A percentile compares a stretch with the other conserved stretches of the same genome.
These are phyloP conservation scores for Oryzias melastigma DNA, from an alignment of 2,113 vertebrate genomes.

Conservation along the genomic window DNA sequence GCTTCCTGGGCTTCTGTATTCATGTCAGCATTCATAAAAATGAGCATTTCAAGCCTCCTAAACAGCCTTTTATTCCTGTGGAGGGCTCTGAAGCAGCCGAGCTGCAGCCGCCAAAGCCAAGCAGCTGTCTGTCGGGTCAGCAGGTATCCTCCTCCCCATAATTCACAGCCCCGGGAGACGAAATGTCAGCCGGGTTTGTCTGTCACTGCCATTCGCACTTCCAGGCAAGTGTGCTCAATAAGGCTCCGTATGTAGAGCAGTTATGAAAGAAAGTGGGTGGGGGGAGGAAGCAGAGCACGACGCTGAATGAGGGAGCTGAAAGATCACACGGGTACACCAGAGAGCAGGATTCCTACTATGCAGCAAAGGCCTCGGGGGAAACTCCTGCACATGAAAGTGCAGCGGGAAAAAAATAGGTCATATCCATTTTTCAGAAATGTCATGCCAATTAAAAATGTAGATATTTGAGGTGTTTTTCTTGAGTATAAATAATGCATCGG, in stretches of 20 bases:
- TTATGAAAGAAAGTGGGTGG: constrained; percentile 59
- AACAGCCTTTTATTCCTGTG: neutral
- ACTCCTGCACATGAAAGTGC: constrained; percentile 61
- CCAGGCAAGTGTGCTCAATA: constrained; percentile 33
- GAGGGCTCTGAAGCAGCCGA: constrained; percentile 4
- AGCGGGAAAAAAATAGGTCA: constrained; percentile 60
- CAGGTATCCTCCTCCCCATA: constrained; percentile 39
- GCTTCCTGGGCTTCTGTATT: neutral
- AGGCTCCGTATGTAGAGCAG: constrained; percentile 65
- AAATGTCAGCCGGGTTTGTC: constrained; percentile 59
- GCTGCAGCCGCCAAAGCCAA: neutral
- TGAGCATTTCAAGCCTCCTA: constrained; percentile 14
- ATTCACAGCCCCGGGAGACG: constrained; percentile 41
- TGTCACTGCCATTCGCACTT: constrained; percentile 51
- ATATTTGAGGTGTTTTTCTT: constrained; percentile 57
- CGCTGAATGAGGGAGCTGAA: constrained; percentile 46
- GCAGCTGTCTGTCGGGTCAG: constrained; percentile 43
- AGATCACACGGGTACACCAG: constrained; percentile 57
- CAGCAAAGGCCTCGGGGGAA: constrained; percentile 60
- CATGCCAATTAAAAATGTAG: constrained; percentile 64
- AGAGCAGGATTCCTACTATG: constrained; percentile 55
- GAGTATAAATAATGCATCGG: constrained; percentile 77
- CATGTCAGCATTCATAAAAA: constrained; percentile 7
- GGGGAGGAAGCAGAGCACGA: constrained; percentile 21
- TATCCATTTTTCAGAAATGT: constrained; percentile 68